Percentiles rank a stretch among this genome's conserved stretches.
Evolutionary conservation across 2,888 invertebrate genomes (phyloP).

Genomic region (Vandiemenella viatica): DNA sequence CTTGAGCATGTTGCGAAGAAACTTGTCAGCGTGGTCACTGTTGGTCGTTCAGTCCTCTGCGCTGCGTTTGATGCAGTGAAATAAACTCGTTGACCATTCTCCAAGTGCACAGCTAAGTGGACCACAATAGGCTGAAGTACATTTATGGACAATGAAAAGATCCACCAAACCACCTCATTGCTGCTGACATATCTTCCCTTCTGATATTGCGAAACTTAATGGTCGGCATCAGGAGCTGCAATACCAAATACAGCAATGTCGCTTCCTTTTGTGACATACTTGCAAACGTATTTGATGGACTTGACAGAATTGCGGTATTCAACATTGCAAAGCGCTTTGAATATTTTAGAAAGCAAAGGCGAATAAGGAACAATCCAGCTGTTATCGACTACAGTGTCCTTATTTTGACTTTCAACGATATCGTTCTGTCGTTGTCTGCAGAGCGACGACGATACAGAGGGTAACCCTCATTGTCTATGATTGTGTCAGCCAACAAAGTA

Average conservation of each 20-base stretch:
- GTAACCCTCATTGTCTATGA: not conserved
- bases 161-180: too few relatives aligned
- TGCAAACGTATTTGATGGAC: too few relatives aligned
- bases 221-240: too few relatives aligned
- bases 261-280: conserved; percentile 14
- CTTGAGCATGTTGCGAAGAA: too few relatives aligned
- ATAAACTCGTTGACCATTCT: conserved; percentile 18
- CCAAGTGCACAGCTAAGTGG: conserved; percentile 14
- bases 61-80: too few relatives aligned
- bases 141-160: conserved; percentile 2
- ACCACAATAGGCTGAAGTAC: conserved; percentile 4
- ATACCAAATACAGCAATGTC: too few relatives aligned
- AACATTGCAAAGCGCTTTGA: conserved; percentile 21
- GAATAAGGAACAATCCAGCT: conserved; percentile 25
- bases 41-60: conserved; percentile 13
- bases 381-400: not conserved
- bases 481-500: not conserved
- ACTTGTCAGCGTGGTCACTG: too few relatives aligned
- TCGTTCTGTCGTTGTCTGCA: not conserved
- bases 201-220: too few relatives aligned
- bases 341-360: conserved; percentile 22
- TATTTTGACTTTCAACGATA: not conserved
- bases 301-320: conserved; percentile 24
- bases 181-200: conserved; percentile 15
- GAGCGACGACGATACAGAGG: not conserved